phyloP scores from a whole-genome alignment of 1,140 invertebrate genomes.

The Planococcus citri region DNA sequence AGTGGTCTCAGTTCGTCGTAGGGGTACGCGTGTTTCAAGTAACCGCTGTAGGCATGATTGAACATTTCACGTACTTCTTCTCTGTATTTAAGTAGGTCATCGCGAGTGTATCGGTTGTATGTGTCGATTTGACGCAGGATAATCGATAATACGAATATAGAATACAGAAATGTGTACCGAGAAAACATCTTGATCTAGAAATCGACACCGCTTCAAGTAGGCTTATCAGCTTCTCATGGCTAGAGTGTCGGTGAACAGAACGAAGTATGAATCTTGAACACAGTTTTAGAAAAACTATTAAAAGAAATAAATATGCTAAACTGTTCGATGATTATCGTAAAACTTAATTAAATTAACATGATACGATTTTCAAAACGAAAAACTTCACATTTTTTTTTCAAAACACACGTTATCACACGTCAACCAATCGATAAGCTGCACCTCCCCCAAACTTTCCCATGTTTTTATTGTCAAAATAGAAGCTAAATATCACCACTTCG shows the following conservation, averaged over 20 bases:
- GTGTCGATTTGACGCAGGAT: not conserved
- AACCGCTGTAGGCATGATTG: conserved; percentile 92
- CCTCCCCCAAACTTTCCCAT: too few species aligned
- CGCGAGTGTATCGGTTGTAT: conserved; percentile 12
- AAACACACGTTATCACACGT: conserved; percentile 1
- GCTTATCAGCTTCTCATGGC: too few species aligned
- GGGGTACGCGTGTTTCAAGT: conserved; percentile 87
- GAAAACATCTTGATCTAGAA: not conserved
- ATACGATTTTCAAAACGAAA: not conserved
- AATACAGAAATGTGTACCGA: not conserved
- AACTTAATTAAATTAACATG: too few species aligned
- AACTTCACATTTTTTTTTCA: not conserved
- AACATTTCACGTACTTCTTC: conserved; percentile 82
- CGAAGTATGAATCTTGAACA: too few species aligned
- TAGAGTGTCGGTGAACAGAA: too few species aligned
- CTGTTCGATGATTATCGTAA: too few species aligned
- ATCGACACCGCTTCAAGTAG: too few species aligned
- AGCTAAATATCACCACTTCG: too few species aligned
- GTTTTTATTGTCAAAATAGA: too few species aligned
- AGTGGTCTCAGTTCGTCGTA: conserved; percentile 93
- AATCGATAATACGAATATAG: not conserved
- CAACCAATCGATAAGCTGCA: not conserved
- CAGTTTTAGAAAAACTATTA: too few species aligned
- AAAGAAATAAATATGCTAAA: too few species aligned
- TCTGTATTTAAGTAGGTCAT: conserved; percentile 34